A percentile compares a stretch with the other conserved stretches of the same genome.
Conservation (phyloP, 2,888 invertebrate species). For the Alsophila aescularia region DNA sequence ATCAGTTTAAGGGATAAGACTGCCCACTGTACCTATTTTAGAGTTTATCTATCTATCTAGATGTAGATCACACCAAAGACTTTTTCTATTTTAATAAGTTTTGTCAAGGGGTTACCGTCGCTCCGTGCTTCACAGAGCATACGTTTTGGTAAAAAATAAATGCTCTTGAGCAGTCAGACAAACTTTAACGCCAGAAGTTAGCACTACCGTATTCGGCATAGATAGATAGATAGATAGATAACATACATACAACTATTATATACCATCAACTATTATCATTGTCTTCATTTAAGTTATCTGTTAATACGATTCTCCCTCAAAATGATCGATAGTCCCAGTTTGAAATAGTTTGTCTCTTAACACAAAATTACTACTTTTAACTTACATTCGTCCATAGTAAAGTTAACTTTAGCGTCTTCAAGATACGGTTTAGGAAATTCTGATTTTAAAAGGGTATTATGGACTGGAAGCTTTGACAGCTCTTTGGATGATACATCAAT, state of each 20-base stretch:
- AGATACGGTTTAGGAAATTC: constrained; percentile 24
- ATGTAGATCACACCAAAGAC: too few relatives aligned
- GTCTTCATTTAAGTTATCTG: constrained; percentile 62
- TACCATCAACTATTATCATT: constrained; percentile 52
- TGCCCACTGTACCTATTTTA: too few relatives aligned
- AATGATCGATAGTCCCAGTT: constrained; percentile 66
- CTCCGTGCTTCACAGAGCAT: too few relatives aligned
- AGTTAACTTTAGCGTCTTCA: constrained; percentile 33
- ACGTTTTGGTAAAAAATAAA: too few relatives aligned
- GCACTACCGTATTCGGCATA: too few relatives aligned
- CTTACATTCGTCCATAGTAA: constrained; percentile 33
- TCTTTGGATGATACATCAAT: constrained; percentile 65
- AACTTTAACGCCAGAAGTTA: too few relatives aligned
- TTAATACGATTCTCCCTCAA: constrained; percentile 53
- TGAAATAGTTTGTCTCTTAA: constrained; percentile 56
- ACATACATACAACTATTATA: constrained; percentile 4
- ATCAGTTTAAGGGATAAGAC: too few relatives aligned
- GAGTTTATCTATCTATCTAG: too few relatives aligned
- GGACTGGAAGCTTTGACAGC: constrained; percentile 53
- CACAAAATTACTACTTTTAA: constrained; percentile 57
- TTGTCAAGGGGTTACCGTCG: too few relatives aligned
- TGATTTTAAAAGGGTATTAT: constrained; percentile 28
- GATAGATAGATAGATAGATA: too few relatives aligned
- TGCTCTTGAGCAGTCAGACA: too few relatives aligned
- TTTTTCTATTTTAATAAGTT: too few relatives aligned